A percentile compares a stretch with the other conserved stretches of the same genome.
phyloP scores from a whole-genome alignment of 2,797 vertebrate genomes.

The Melanotaenia nigrans region DNA sequence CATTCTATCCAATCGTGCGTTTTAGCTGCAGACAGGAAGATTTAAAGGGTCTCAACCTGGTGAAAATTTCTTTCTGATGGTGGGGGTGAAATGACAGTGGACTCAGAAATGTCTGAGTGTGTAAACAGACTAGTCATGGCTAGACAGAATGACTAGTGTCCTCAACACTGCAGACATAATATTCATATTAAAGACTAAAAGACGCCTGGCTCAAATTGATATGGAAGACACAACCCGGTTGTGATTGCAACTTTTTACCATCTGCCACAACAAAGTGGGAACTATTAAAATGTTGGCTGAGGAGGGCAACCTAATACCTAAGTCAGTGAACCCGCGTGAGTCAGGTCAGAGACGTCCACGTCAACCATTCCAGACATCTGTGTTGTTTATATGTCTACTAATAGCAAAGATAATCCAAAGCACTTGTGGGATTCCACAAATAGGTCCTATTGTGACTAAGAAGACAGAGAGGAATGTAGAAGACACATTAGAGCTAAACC shows the following conservation, averaged over 20 bases:
- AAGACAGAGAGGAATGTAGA: conserved; percentile 21
- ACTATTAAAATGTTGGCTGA: conserved; percentile 29
- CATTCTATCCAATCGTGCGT: neutral
- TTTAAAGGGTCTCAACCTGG: neutral
- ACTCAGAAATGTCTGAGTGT: conserved; percentile 42
- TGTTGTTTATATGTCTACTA: conserved; percentile 54
- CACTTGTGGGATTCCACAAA: conserved; percentile 60
- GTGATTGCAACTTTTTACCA: conserved; percentile 44
- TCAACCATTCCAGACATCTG: conserved; percentile 54
- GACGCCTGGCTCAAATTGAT: conserved; percentile 38
- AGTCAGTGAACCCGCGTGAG: conserved; percentile 46
- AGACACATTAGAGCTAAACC: conserved; percentile 23
- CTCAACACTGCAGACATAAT: conserved; percentile 24
- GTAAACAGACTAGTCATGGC: conserved; percentile 39
- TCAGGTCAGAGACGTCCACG: conserved; percentile 54
- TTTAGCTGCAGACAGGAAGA: conserved; percentile 19
- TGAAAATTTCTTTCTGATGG: neutral
- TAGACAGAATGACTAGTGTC: conserved; percentile 25
- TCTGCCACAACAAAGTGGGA: conserved; percentile 47
- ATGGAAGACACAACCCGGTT: conserved; percentile 13
- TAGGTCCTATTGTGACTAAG: conserved; percentile 51
- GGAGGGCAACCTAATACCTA: conserved; percentile 47
- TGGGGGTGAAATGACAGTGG: conserved; percentile 16
- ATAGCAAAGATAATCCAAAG: conserved; percentile 61
- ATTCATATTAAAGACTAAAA: conserved; percentile 42